Evolutionary conservation across 1,140 invertebrate species (phyloP), one percentile per base, ranked within the genome.

Genomic region (Trichonephila clavipes): DNA sequence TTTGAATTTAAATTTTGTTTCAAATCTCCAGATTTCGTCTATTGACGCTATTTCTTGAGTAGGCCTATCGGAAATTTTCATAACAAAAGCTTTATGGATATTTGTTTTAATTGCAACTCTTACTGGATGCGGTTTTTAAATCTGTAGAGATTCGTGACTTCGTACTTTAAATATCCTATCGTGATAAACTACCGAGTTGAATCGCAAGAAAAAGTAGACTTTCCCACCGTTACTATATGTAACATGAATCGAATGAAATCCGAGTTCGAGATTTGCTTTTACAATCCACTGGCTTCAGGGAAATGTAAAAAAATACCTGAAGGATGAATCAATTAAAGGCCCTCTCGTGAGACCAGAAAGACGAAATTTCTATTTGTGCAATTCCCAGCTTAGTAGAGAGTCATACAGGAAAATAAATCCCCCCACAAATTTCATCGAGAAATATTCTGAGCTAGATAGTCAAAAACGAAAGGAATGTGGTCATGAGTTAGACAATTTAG

Each of bases 171-270:
- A 18, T 93, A 88, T 82, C 92, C 86, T 28, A 59, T 93, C 6
- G 19, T 93, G 4, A n/a, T 93, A 1, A 62, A n/a, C n/a, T n/a
- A 81, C 10, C 19, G 81, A 66, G 12, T 34, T 0, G 44, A 93
- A 81, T 8, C 51, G 12, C n/a, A 21, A 6, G 7, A 19, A 1
- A 40, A 5, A 0, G 16, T 64, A 0, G 28, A 77, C 14, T 93
- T 93, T 82, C 92, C 92, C 8, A 66, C 92, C 1, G 92, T 93
- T 21, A 93, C 85, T 16, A 58, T 93, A 19, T 93, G 92, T 58
- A 93, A 88, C 21, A 1, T 81, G 18, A 93, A 93, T 82, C 16
- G 72, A 64, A 51, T 93, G 28, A 88, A 81, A 24, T 59, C 18
- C 21, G 10, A 81, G 18, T 88, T 44, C 51, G 21, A 51, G 7